Conservation (phyloP, 2,797 vertebrate species). For the Rachycentron canadum region DNA sequence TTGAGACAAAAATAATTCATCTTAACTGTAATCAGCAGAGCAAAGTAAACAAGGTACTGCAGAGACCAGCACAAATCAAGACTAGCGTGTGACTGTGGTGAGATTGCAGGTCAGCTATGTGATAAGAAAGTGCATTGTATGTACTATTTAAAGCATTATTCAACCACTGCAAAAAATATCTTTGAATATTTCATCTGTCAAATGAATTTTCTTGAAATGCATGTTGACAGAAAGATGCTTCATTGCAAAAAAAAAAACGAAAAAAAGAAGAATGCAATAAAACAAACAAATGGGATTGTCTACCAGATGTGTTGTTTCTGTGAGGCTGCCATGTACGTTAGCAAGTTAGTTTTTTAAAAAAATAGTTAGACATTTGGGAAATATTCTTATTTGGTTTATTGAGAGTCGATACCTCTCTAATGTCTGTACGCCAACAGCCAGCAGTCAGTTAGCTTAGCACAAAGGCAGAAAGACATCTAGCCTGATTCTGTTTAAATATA, state of each 20-base stretch:
- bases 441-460: background rate
- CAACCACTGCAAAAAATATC: conserved; percentile 11
- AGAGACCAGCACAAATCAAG: conserved; percentile 35
- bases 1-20: conserved; percentile 56
- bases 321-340: background rate
- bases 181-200: conserved; percentile 22
- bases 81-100: conserved; percentile 7
- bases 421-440: background rate
- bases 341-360: background rate
- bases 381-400: background rate
- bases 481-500: background rate
- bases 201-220: conserved; percentile 30
- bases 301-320: background rate
- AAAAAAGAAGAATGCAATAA: conserved; percentile 14
- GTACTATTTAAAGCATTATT: background rate
- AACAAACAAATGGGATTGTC: conserved; percentile 28
- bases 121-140: conserved; percentile 31
- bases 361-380: background rate
- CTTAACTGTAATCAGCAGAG: conserved; percentile 47
- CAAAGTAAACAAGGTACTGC: conserved; percentile 52
- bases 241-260: background rate
- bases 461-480: background rate
- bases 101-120: conserved; percentile 15
- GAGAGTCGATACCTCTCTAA: background rate
- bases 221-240: conserved; percentile 3